Percentiles rank a stretch among this genome's conserved stretches.
These are phyloP conservation scores for Aurelia aurita complex sp. Pacific DNA, from an alignment of 30 jellyfish, hydroid and myxozoan species.

Conservation along the genomic window DNA sequence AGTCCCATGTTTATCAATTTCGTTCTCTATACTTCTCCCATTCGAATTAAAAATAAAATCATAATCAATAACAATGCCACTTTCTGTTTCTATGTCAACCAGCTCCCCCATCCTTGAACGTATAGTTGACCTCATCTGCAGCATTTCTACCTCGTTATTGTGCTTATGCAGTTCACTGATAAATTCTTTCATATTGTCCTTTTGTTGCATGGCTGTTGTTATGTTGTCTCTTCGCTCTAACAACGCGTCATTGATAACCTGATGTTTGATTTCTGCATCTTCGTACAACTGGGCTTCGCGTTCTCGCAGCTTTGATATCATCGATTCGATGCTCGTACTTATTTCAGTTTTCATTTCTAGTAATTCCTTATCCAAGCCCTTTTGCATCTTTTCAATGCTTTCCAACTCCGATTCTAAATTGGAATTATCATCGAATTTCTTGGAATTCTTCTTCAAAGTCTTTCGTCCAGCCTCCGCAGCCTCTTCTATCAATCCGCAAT, in stretches of 20 bases:
- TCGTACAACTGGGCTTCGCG: conserved; percentile 65
- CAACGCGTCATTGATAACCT: conserved; percentile 41
- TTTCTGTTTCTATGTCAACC: conserved; percentile 27
- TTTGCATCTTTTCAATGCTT: conserved; percentile 65
- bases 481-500: conserved; percentile 70
- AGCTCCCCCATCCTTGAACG: conserved; percentile 53
- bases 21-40: conserved; percentile 44
- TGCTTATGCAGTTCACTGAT: conserved; percentile 65
- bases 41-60: conserved; percentile 77
- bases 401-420: conserved; percentile 41
- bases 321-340: conserved; percentile 56
- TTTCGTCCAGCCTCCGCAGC: conserved; percentile 80
- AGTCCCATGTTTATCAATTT: conserved; percentile 75
- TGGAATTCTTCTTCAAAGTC: conserved; percentile 31
- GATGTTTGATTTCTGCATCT: conserved; percentile 55
- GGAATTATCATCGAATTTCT: conserved; percentile 57
- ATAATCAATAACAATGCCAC: conserved; percentile 51
- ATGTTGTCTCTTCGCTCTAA: conserved; percentile 55
- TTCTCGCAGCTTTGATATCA: conserved; percentile 59
- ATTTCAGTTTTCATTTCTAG: conserved; percentile 72
- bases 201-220: conserved; percentile 42
- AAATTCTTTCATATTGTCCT: conserved; percentile 29
- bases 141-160: conserved; percentile 83
- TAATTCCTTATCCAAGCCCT: conserved; percentile 71
- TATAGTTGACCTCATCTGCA: conserved; percentile 92